phyloP scores from a whole-genome alignment of 2,113 vertebrate species.

The Tricholaema leucomelas region DNA sequence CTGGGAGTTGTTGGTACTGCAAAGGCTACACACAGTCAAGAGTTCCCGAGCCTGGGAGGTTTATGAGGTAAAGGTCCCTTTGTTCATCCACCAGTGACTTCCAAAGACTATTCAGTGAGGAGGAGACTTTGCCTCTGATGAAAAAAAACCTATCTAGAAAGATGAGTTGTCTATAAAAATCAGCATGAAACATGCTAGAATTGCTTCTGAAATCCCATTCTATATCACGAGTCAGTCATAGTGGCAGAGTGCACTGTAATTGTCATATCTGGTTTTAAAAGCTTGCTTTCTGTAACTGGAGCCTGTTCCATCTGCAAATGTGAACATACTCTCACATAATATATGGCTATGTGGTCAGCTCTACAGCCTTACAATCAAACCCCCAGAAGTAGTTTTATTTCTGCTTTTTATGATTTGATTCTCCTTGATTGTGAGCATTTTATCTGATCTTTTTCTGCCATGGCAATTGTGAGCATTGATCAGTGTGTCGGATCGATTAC shows the following conservation, averaged over 20 bases:
- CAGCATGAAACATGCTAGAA: not conserved
- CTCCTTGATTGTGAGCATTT: not conserved
- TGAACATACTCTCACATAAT: not conserved
- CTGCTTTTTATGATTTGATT: slow-evolving; percentile 13
- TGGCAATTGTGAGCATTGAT: not conserved
- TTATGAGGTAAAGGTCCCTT: not conserved
- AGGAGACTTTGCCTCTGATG: not conserved
- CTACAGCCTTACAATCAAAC: not conserved
- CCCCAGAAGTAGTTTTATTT: not conserved
- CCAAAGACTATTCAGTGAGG: not conserved
- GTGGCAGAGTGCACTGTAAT: not conserved
- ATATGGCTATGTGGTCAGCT: not conserved
- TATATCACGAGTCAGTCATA: not conserved
- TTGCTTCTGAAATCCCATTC: not conserved
- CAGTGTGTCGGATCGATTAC: not conserved
- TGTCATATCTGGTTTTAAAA: not conserved
- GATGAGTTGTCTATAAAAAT: not conserved
- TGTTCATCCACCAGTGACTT: not conserved
- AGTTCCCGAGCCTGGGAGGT: not conserved
- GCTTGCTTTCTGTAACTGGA: not conserved
- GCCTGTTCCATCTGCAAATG: not conserved
- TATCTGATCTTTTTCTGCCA: not conserved
- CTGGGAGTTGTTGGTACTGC: not conserved
- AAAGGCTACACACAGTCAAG: not conserved
- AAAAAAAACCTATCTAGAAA: not conserved